Percentiles rank a stretch among this genome's conserved stretches.
Conservation (phyloP, 2,888 invertebrate species). For the Meliscaeva auricollis region DNA sequence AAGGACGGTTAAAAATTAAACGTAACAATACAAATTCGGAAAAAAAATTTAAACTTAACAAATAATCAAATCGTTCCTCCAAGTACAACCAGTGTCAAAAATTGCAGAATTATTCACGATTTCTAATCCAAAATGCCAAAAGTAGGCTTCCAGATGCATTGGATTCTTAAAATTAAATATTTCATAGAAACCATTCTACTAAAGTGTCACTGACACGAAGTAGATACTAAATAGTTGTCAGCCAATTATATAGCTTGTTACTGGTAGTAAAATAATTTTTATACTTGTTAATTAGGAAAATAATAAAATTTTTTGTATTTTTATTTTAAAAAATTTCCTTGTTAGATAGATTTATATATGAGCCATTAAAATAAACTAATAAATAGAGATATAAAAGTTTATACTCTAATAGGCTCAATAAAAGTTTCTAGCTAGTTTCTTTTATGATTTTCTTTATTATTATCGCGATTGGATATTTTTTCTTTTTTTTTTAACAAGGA, state of each 20-base stretch:
- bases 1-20: no score
- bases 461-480: not conserved
- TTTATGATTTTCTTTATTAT: not conserved
- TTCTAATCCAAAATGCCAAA: no score
- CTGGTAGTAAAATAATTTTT: not conserved
- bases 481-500: conserved; percentile 5
- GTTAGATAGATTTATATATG: not conserved
- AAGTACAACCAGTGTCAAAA: no score
- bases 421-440: not conserved
- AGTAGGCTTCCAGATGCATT: no score
- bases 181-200: not conserved
- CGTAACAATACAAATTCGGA: no score
- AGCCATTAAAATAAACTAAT: conserved; percentile 28
- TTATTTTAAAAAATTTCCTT: not conserved
- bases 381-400: conserved; percentile 12
- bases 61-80: no score
- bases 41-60: no score
- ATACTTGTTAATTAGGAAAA: not conserved
- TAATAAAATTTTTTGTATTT: conserved; percentile 11
- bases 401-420: not conserved
- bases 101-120: no score
- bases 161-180: not conserved
- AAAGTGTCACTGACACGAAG: not conserved
- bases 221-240: conserved; percentile 17
- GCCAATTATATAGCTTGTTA: conserved; percentile 8